Evolutionary conservation across 2,888 invertebrate genomes (phyloP), one percentile per base, ranked within the genome.

Genomic region (Cerastoderma edule): DNA sequence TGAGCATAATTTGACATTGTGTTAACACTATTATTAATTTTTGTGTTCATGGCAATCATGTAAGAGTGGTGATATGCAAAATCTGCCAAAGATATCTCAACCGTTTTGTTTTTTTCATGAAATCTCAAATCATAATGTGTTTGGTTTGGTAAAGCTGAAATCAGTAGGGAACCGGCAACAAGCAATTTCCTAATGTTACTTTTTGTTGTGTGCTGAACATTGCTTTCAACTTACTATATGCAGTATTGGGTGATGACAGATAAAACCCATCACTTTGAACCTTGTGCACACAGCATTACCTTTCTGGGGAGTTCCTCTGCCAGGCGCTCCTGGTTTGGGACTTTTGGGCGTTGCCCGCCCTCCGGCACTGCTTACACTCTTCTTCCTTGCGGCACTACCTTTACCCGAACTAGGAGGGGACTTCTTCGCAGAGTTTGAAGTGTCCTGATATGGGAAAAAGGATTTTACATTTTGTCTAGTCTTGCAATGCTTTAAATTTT

Each of bases 301-400:
- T 75, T 75, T 78, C 63, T 80, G 76, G 10, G 78, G 81, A 44
- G 81, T 81, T 28, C 28, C 75, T 44, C 75, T 69, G 6, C 78
- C 81, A 28, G 66, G 53, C n/a, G 74, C 56, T 19, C 64, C 56
- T 28, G 63, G n/a, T 56, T 56, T 65, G 10, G 71, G 33, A 64
- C 73, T 79, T 67, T 76, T 77, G 24, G 82, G 83, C 27, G 83
- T 83, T 6, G 70, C 75, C 56, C 80, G 68, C 3, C 75, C 80
- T 27, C 79, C 74, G 50, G 80, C 85, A 10, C 83, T 73, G 72
- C 85, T 85, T 19, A 63, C 82, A 28, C 77, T 60, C 60, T 83
- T 83, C 54, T 67, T 80, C 13, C 71, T 57, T 8, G 48, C 32
- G 22, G 67, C 39, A 48, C 69, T 76, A 8, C 70, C 68, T 50